A percentile compares a stretch with the other conserved stretches of the same genome.
phyloP scores from a whole-genome alignment of 2,888 invertebrate genomes.

The Blastobasis lacticolella region DNA sequence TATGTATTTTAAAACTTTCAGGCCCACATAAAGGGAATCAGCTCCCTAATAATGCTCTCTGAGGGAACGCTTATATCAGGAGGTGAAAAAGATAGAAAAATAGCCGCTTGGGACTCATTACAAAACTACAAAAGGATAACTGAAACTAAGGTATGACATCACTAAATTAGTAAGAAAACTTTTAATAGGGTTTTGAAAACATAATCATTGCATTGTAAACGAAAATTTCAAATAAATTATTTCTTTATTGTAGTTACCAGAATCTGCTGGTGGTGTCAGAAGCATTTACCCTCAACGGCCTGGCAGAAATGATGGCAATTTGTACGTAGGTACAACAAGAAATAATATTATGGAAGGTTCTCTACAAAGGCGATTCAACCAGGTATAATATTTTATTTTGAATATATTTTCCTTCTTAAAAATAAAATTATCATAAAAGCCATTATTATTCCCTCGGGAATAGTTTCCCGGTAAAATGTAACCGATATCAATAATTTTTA shows the following conservation, averaged over 20 bases:
- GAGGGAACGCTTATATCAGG: slow-evolving; percentile 93
- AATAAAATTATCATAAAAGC: too few relatives aligned
- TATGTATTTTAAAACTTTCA: slow-evolving; percentile 25
- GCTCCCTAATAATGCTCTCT: slow-evolving; percentile 89
- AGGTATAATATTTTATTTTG: slow-evolving; percentile 48
- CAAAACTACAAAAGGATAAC: slow-evolving; percentile 93
- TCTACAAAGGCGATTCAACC: slow-evolving; percentile 89
- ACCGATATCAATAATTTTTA: too few relatives aligned
- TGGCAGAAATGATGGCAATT: slow-evolving; percentile 90
- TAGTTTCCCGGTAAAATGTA: too few relatives aligned
- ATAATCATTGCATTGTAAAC: too few relatives aligned
- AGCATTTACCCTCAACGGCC: slow-evolving; percentile 92
- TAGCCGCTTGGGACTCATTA: slow-evolving; percentile 93
- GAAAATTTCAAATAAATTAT: too few relatives aligned
- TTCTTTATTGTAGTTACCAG: slow-evolving; percentile 78
- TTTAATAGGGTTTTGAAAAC: too few relatives aligned
- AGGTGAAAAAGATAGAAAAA: slow-evolving; percentile 91
- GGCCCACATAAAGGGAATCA: slow-evolving; percentile 91
- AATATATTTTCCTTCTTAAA: background rate
- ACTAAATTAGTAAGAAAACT: too few relatives aligned
- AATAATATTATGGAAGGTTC: slow-evolving; percentile 94
- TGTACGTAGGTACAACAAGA: slow-evolving; percentile 92
- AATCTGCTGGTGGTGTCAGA: slow-evolving; percentile 90
- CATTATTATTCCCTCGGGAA: too few relatives aligned
- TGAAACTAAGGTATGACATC: slow-evolving; percentile 82